These are phyloP conservation scores for Hirtodrosophila duncani DNA, from an alignment of 2,888 invertebrate genomes.

Conservation along the genomic window DNA sequence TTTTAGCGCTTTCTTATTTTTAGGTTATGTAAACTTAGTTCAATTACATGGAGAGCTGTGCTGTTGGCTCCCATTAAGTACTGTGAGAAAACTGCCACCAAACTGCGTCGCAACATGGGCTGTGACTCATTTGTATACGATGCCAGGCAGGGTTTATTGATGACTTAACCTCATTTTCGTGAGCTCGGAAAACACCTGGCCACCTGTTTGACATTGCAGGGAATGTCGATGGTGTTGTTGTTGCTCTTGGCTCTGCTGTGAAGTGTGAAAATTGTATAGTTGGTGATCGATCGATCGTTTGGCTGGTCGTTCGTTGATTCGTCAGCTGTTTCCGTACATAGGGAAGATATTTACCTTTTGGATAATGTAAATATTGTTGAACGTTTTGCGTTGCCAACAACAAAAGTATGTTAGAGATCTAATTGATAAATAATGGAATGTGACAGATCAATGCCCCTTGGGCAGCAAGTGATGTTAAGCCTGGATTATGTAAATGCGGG, in stretches of 20 bases:
- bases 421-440: slow-evolving; percentile 51
- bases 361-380: slow-evolving; percentile 32
- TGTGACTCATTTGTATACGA: slow-evolving; percentile 55
- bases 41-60: slow-evolving; percentile 38
- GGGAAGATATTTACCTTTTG: slow-evolving; percentile 37
- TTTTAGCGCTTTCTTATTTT: slow-evolving; percentile 53
- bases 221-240: background rate
- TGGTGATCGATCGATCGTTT: slow-evolving; percentile 8
- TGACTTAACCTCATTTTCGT: slow-evolving; percentile 65
- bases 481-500: too few relatives aligned
- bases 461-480: too few relatives aligned
- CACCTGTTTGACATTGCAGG: slow-evolving; percentile 31
- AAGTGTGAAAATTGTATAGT: slow-evolving; percentile 59
- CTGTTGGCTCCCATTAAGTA: slow-evolving; percentile 49
- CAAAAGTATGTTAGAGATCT: slow-evolving; percentile 23
- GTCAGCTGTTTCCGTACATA: slow-evolving; percentile 2
- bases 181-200: slow-evolving; percentile 45
- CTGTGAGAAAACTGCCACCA: slow-evolving; percentile 55
- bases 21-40: slow-evolving; percentile 64
- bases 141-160: slow-evolving; percentile 48
- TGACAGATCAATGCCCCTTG: slow-evolving; percentile 41
- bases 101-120: slow-evolving; percentile 43
- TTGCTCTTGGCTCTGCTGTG: slow-evolving; percentile 3
- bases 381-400: slow-evolving; percentile 27
- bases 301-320: slow-evolving; percentile 50